A percentile compares a stretch with the other conserved stretches of the same genome.
phyloP scores from a whole-genome alignment of 2,888 invertebrate species.

The Andrena marginata region DNA sequence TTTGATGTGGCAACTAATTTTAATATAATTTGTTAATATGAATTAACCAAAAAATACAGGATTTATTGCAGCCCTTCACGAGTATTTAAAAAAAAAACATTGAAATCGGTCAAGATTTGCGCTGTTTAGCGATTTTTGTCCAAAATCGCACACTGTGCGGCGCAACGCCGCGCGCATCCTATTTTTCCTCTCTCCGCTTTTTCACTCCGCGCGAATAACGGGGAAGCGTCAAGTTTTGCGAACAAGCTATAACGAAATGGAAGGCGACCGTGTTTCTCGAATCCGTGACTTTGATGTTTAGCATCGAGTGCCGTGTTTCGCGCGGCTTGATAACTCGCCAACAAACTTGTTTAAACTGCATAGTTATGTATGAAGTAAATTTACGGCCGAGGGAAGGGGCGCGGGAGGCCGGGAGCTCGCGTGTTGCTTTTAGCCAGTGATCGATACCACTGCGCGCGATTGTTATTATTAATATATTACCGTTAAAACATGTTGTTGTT shows the following conservation, averaged over 20 bases:
- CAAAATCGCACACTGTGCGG: no score
- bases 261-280: background rate
- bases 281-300: conserved; percentile 23
- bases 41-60: no score
- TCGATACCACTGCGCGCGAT: conserved; percentile 28
- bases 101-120: no score
- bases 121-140: no score
- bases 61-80: no score
- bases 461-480: conserved; percentile 46
- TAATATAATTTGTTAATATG: no score
- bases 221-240: background rate
- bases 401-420: background rate
- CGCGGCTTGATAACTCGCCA: conserved; percentile 37
- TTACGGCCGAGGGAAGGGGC: conserved; percentile 14
- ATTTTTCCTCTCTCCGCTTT: no score
- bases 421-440: conserved; percentile 41
- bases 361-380: conserved; percentile 40
- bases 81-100: no score
- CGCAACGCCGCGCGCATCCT: no score
- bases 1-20: no score
- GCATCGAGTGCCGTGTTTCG: background rate
- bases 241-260: background rate
- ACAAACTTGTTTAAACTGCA: conserved; percentile 44
- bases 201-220: background rate
- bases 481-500: conserved; percentile 16